These are phyloP conservation scores for Excalfactoria chinensis DNA, from an alignment of 2,113 vertebrate species.

Conservation along the genomic window DNA sequence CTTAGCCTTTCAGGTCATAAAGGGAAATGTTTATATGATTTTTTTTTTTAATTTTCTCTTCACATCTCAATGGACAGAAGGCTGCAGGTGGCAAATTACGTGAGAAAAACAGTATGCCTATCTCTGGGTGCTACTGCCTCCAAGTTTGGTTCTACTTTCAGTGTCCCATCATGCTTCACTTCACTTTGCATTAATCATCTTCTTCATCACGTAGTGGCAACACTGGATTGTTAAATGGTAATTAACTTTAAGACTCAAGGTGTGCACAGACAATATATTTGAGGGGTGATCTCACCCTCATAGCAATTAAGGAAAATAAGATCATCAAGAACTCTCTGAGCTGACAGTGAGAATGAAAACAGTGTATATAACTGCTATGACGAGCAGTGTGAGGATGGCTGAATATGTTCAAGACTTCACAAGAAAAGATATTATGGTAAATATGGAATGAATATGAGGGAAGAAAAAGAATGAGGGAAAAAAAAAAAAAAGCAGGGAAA, in stretches of 20 bases:
- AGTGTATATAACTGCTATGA: fast-evolving
- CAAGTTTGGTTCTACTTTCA: not conserved
- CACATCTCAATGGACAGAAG: not conserved
- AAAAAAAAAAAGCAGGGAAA: not conserved
- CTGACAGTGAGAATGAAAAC: not conserved
- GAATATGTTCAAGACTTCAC: not conserved
- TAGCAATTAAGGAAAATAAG: not conserved
- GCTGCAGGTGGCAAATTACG: not conserved
- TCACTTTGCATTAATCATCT: not conserved
- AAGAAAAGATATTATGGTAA: not conserved
- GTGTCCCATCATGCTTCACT: not conserved
- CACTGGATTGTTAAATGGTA: not conserved
- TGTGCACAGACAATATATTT: not conserved
- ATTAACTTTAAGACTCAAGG: not conserved
- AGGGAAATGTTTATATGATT: not conserved
- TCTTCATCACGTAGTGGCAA: not conserved
- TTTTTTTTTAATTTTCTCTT: not conserved
- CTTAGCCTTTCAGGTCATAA: not conserved
- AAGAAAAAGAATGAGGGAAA: not conserved
- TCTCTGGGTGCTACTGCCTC: not conserved
- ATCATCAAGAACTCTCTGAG: not conserved
- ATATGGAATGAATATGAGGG: not conserved
- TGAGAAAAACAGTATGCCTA: not conserved
- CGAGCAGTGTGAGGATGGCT: not conserved
- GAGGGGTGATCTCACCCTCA: not conserved